These are phyloP conservation scores for Mylabris phalerata DNA, from an alignment of 1,140 invertebrate species.

Conservation along the genomic window DNA sequence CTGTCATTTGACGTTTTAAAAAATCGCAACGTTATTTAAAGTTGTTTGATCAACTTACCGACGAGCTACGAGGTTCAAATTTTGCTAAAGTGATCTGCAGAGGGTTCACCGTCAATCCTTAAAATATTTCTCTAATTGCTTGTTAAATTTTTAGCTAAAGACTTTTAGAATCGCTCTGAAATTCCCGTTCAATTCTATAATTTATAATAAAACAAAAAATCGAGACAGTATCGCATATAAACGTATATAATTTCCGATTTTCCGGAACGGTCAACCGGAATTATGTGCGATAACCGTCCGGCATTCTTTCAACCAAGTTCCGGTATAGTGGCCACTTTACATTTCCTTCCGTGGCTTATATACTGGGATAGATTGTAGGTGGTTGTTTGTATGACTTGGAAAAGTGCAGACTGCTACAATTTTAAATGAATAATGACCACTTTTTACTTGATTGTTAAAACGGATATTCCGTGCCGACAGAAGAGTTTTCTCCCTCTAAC, in stretches of 20 bases:
- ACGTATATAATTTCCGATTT: conserved; percentile 11
- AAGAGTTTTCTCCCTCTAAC: too few species aligned
- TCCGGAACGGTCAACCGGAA: conserved; percentile 33
- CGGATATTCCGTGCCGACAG: conserved; percentile 33
- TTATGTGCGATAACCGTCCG: conserved; percentile 32
- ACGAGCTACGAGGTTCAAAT: too few species aligned
- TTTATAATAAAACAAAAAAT: not conserved
- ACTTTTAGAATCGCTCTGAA: too few species aligned
- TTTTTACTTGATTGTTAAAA: conserved; percentile 36
- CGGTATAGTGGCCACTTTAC: conserved; percentile 36
- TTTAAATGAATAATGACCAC: conserved; percentile 34
- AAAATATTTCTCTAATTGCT: too few species aligned
- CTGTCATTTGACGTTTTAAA: too few species aligned
- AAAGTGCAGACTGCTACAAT: conserved; percentile 7
- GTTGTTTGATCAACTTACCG: too few species aligned
- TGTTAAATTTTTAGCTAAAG: too few species aligned
- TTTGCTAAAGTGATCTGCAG: too few species aligned
- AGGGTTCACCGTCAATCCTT: too few species aligned
- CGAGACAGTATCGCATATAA: conserved; percentile 10
- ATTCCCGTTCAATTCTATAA: too few species aligned
- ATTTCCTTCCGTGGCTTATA: conserved; percentile 34
- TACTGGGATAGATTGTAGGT: not conserved
- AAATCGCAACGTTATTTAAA: too few species aligned
- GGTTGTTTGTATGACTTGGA: not conserved
- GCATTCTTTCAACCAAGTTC: conserved; percentile 35